Base-by-base conservation (phyloP, 2,888 invertebrate species). In the Drosophila borealis region DNA sequence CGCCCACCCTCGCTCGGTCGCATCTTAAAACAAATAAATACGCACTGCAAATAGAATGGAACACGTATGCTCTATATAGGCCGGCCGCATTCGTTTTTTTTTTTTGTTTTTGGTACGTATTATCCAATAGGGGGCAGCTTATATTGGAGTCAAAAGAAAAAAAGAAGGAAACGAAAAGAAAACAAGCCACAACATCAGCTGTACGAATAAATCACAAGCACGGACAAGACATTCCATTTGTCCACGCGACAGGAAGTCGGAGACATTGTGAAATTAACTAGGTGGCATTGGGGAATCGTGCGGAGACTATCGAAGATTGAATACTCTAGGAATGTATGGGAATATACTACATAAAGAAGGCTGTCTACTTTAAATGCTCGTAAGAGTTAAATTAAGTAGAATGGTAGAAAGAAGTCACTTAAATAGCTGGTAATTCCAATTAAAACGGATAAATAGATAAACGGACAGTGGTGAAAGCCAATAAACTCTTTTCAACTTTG, bases 11-110 rank as follows among this genome's bases (percentile, higher is more conserved):
- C 17, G n/a, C n/a, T 42, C 25, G 13, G n/a, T 33, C 45, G 62
- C 19, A 49, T 54, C 48, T 41, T 42, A 63, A 69, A 77, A 79
- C 50, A 80, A 80, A 85, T 82, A 80, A 85, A 85, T 85, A 85
- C 53, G 57, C 13, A 36, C 78, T 64, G 73, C 73, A 72, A 63
- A 74, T 72, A 68, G 68, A 80, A 64, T 3, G 9, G 19, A 37
- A 21, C 21, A 48, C 34, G 65, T 36, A 42, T 37, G 19, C 4
- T 37, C 6, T 19, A 46, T 11, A 25, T 46, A 11, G 61, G 33
- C 3, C 45, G 44, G 17, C 11, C 60, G 14, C 37, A 36, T 25
- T 25, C 39, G 29, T 2, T 29, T 2, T 29, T 25, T 29, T 25
- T 6, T 50, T 25, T 9, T 17, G 13, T 9, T 42, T 14, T n/a